A percentile compares a stretch with the other conserved stretches of the same genome.
Evolutionary conservation across 2,797 vertebrate genomes (phyloP).

Genomic region (Otus scops): DNA sequence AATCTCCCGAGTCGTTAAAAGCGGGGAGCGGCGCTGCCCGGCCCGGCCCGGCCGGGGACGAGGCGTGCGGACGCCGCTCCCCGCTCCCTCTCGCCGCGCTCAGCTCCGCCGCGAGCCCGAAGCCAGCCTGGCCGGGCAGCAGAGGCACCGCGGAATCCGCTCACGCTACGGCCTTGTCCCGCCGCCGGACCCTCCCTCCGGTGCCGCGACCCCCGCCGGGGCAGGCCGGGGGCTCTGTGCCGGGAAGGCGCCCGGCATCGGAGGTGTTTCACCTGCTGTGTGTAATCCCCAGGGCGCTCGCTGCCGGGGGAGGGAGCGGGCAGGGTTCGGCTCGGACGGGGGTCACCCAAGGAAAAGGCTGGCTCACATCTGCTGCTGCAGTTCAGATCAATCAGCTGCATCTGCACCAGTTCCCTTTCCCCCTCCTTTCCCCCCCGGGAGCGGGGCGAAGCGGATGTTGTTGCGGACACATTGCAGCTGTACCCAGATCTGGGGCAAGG

Average conservation of each 20-base stretch:
- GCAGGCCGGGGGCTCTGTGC: not conserved
- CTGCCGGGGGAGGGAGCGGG: not conserved
- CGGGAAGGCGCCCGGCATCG: not conserved
- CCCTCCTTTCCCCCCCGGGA: not conserved
- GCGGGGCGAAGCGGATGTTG: not conserved
- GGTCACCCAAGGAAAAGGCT: not conserved
- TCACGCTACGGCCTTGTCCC: not conserved
- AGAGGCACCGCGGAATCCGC: accelerated
- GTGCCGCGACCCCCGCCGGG: not conserved
- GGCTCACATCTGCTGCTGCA: not conserved
- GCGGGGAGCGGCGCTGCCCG: not conserved
- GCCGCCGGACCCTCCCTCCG: not conserved
- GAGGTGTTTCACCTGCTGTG: not conserved
- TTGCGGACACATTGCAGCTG: not conserved
- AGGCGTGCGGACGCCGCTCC: not conserved
- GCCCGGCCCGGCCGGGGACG: not conserved
- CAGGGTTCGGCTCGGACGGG: not conserved
- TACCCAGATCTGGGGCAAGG: slow-evolving; percentile 24
- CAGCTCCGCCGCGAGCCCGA: not conserved
- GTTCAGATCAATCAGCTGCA: not conserved
- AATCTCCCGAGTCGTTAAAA: not conserved
- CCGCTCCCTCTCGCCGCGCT: accelerated
- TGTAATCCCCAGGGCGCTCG: not conserved
- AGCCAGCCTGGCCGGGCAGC: not conserved
- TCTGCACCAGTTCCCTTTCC: not conserved